Evolutionary conservation across 1,140 invertebrate genomes (phyloP).

Genomic region (Drosophila lacertosa): DNA sequence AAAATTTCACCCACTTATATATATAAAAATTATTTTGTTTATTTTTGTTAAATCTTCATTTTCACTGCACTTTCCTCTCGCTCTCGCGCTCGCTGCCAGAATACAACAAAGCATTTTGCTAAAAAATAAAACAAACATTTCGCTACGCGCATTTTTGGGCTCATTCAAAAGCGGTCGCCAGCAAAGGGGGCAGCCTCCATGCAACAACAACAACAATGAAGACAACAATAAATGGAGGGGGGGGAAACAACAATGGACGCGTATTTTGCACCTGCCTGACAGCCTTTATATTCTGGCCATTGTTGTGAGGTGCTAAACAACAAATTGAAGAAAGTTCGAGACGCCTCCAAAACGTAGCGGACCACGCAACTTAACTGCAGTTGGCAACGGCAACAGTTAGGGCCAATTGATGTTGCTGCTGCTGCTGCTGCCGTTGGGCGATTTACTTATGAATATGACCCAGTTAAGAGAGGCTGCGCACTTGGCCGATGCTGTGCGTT

Average conservation of each 20-base stretch:
- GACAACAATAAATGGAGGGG: no score
- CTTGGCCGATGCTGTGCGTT: constrained; percentile 33
- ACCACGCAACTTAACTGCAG: constrained; percentile 61
- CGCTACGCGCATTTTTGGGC: constrained; percentile 68
- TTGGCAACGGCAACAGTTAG: constrained; percentile 21
- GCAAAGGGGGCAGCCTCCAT: constrained; percentile 26
- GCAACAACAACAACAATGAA: constrained; percentile 15
- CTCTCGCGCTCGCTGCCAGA: constrained; percentile 31
- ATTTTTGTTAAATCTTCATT: constrained; percentile 56
- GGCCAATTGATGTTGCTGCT: constrained; percentile 6
- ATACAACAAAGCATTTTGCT: constrained; percentile 77
- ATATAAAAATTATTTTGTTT: constrained; percentile 36
- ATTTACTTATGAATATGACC: constrained; percentile 83
- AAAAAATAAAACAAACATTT: constrained; percentile 81
- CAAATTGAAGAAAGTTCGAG: constrained; percentile 72
- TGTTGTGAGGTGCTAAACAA: constrained; percentile 66
- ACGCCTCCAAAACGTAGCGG: constrained; percentile 20
- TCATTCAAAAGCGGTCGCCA: constrained; percentile 52
- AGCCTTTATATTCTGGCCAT: constrained; percentile 46
- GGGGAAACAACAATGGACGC: constrained; percentile 46
- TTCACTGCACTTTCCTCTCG: constrained; percentile 75
- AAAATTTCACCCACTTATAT: constrained; percentile 76
- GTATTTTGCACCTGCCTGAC: constrained; percentile 62
- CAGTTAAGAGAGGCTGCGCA: constrained; percentile 55
- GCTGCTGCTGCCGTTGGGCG: constrained; percentile 35